Conservation (phyloP, 2,113 vertebrate species). For the Spea bombifrons region DNA sequence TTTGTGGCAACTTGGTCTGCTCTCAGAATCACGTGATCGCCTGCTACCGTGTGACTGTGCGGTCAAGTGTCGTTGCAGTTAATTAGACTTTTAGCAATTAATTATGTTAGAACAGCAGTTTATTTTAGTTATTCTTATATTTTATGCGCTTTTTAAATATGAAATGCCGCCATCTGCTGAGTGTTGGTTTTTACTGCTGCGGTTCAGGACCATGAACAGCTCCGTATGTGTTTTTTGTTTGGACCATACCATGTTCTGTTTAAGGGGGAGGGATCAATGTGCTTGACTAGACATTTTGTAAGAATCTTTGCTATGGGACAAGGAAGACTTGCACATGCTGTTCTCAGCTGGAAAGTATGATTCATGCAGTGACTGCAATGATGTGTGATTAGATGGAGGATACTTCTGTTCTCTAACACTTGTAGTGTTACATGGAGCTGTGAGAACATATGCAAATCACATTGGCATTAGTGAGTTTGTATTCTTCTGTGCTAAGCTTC, state of each 20-base stretch:
- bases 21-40: not conserved
- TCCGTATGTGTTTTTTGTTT: not conserved
- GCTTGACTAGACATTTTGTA: too few relatives aligned
- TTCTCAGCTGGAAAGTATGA: too few relatives aligned
- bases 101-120: constrained; percentile 47
- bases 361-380: too few relatives aligned
- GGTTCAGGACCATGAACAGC: not conserved
- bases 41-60: not conserved
- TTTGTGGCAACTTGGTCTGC: constrained; percentile 36
- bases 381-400: too few relatives aligned
- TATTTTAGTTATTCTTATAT: constrained; percentile 27
- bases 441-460: too few relatives aligned
- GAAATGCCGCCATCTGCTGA: constrained; percentile 57
- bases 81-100: not conserved
- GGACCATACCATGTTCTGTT: not conserved
- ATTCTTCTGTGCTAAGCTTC: too few relatives aligned
- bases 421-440: too few relatives aligned
- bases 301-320: too few relatives aligned
- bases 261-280: too few relatives aligned
- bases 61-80: constrained; percentile 8
- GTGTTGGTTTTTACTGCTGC: constrained; percentile 19
- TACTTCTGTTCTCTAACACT: too few relatives aligned
- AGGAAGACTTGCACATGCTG: too few relatives aligned
- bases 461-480: too few relatives aligned
- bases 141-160: constrained; percentile 16